These are phyloP conservation scores for Hecatera dysodea DNA, from an alignment of 2,888 invertebrate genomes.

Conservation along the genomic window DNA sequence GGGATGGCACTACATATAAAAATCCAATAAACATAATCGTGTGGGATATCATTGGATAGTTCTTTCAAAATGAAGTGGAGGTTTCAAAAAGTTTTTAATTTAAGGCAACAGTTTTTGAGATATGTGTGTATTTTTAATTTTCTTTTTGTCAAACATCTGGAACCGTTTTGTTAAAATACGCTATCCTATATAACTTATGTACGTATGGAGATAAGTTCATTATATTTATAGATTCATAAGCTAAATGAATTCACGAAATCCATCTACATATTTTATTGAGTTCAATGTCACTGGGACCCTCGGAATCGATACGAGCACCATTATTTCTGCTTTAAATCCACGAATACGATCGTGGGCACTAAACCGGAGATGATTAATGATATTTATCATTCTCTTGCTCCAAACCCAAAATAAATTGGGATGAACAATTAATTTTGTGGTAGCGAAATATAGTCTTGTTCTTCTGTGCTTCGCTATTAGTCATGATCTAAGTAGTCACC, in stretches of 20 bases:
- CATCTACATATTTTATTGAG: constrained; percentile 66
- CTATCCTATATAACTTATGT: not conserved
- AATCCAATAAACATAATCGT: no score
- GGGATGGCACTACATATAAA: no score
- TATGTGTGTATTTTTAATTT: no score
- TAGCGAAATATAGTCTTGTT: no score
- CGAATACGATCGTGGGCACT: constrained; percentile 45
- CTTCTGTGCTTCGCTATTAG: no score
- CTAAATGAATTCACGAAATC: constrained; percentile 64
- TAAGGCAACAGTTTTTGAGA: no score
- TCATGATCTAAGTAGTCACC: no score
- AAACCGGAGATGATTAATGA: constrained; percentile 24
- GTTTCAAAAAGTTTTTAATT: no score
- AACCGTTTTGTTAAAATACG: not conserved
- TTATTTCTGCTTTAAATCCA: constrained; percentile 70
- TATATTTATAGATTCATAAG: constrained; percentile 16
- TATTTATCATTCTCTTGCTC: not conserved
- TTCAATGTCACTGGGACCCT: constrained; percentile 64
- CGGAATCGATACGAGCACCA: constrained; percentile 69
- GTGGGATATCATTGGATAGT: no score
- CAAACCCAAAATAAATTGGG: no score
- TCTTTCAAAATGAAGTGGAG: no score
- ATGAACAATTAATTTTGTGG: no score
- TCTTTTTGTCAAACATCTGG: not conserved
- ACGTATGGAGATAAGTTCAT: not conserved